A percentile compares a stretch with the other conserved stretches of the same genome.
phyloP scores from a whole-genome alignment of 2,888 invertebrate species.

The Notodonta dromedarius region DNA sequence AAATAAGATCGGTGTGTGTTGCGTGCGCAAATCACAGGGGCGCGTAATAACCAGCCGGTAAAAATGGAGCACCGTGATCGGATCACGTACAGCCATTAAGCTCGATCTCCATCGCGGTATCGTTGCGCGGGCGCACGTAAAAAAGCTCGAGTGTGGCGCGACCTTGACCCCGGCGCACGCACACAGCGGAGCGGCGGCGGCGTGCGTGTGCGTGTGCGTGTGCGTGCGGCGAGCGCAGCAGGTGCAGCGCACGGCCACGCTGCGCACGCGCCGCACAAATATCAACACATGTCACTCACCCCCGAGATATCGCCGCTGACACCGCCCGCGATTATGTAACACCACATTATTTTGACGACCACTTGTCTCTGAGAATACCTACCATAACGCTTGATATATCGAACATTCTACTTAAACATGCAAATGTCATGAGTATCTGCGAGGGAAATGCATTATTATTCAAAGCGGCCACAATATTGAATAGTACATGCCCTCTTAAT shows the following conservation, averaged over 20 bases:
- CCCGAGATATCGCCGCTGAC: slow-evolving; percentile 32
- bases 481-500: too few species aligned
- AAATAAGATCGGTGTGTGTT: slow-evolving; percentile 32
- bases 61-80: slow-evolving; percentile 29
- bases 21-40: slow-evolving; percentile 21
- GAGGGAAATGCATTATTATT: background rate
- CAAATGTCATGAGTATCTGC: background rate
- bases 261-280: slow-evolving; percentile 57
- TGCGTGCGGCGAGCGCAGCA: slow-evolving; percentile 13
- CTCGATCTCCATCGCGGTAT: slow-evolving; percentile 7
- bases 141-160: slow-evolving; percentile 12
- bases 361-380: background rate
- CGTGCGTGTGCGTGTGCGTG: slow-evolving; percentile 15
- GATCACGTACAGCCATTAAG: slow-evolving; percentile 43
- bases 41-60: slow-evolving; percentile 19
- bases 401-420: background rate
- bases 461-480: too few species aligned
- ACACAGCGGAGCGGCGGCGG: slow-evolving; percentile 17
- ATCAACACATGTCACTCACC: slow-evolving; percentile 72
- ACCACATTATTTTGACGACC: too few species aligned
- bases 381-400: background rate
- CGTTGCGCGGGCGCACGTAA: slow-evolving; percentile 7
- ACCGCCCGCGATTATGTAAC: background rate
- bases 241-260: slow-evolving; percentile 41
- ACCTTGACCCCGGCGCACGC: slow-evolving; percentile 43